These are phyloP conservation scores for Acrocera orbiculus DNA, from an alignment of 2,888 invertebrate species.

Conservation along the genomic window DNA sequence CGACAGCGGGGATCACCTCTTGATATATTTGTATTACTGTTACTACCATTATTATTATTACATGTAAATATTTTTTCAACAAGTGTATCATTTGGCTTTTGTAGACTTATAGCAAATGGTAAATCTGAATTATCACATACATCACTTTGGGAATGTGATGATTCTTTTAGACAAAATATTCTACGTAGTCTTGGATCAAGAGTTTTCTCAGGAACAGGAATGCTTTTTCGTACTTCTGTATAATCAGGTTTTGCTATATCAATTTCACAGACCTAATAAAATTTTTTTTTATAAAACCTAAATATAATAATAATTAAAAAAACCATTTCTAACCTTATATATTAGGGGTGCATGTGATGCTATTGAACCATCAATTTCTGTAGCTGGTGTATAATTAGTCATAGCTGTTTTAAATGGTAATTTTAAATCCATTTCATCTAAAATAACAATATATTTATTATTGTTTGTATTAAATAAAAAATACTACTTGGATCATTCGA, in stretches of 20 bases:
- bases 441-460: too few relatives aligned
- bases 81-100: not conserved
- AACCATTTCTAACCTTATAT: constrained; percentile 38
- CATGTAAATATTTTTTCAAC: not conserved
- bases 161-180: constrained; percentile 49
- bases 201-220: constrained; percentile 47
- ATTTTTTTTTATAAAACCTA: not conserved
- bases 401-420: constrained; percentile 60
- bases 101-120: not conserved
- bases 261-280: constrained; percentile 28
- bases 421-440: constrained; percentile 58
- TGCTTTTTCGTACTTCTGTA: constrained; percentile 50
- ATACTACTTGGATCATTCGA: constrained; percentile 14
- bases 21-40: constrained; percentile 8
- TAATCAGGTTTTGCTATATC: constrained; percentile 60
- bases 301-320: not conserved
- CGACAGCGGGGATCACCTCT: constrained; percentile 27
- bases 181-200: constrained; percentile 52
- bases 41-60: not conserved
- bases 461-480: constrained; percentile 8
- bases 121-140: not conserved
- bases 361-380: constrained; percentile 70
- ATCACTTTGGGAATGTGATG: not conserved
- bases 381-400: constrained; percentile 67
- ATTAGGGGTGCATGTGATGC: constrained; percentile 56